Evolutionary conservation across 2,888 invertebrate species (phyloP).

Genomic region (Nomada goodeniana): DNA sequence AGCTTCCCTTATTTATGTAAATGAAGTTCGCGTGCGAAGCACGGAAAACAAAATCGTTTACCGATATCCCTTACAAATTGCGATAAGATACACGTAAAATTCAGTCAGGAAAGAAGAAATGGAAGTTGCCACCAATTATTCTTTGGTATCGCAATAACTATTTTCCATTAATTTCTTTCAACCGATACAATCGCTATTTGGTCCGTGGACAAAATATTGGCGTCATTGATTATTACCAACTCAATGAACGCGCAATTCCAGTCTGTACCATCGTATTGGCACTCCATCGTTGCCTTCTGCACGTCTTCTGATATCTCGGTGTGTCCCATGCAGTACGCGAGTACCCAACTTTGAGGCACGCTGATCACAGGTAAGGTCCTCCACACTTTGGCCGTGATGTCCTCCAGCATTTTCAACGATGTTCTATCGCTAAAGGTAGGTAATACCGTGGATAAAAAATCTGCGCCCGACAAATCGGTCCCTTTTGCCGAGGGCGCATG

Average conservation of each 20-base stretch:
- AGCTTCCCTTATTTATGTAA: no score
- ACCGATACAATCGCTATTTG: no score
- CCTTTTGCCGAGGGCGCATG: neutral
- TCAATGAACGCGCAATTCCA: slow-evolving; percentile 58
- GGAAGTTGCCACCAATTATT: no score
- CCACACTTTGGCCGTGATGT: slow-evolving; percentile 56
- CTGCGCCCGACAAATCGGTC: neutral
- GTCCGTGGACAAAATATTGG: no score
- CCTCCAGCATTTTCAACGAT: slow-evolving; percentile 46
- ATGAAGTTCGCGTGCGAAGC: no score
- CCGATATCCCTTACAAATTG: no score
- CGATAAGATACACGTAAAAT: no score
- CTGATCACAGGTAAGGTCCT: slow-evolving; percentile 42
- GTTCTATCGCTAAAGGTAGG: neutral
- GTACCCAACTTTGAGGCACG: slow-evolving; percentile 43
- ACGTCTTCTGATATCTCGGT: slow-evolving; percentile 47
- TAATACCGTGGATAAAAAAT: neutral
- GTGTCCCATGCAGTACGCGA: slow-evolving; percentile 35
- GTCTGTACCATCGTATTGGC: slow-evolving; percentile 32
- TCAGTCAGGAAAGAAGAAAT: no score
- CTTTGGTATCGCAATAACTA: no score
- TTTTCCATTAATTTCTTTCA: no score
- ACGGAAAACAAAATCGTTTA: no score
- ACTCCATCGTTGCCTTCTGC: slow-evolving; percentile 29
- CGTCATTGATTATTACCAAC: slow-evolving; percentile 29